These are phyloP conservation scores for Drosophila tani DNA, from an alignment of 1,140 invertebrate species.

Conservation along the genomic window DNA sequence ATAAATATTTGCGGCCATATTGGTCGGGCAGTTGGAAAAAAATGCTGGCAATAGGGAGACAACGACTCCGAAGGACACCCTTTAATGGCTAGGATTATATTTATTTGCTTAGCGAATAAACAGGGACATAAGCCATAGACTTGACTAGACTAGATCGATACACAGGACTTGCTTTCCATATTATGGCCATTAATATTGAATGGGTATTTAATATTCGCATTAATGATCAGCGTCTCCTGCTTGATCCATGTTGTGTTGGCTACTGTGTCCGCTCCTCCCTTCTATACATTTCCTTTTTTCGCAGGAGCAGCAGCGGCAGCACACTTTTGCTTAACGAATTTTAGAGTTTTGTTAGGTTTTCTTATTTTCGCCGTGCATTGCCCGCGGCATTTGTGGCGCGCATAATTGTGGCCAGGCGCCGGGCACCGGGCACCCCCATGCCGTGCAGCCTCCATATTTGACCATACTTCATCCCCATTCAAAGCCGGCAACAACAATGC, in stretches of 20 bases:
- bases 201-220: slow-evolving; percentile 13
- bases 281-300: slow-evolving; percentile 1
- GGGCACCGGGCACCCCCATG: slow-evolving; percentile 16
- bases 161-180: too few relatives aligned
- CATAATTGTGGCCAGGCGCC: slow-evolving; percentile 72
- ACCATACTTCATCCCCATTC: slow-evolving; percentile 37
- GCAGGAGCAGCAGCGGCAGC: too few relatives aligned
- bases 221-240: background rate
- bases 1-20: slow-evolving; percentile 76
- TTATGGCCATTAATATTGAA: background rate
- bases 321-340: slow-evolving; percentile 60
- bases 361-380: slow-evolving; percentile 42
- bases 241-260: slow-evolving; percentile 11
- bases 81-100: background rate
- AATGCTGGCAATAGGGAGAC: slow-evolving; percentile 7
- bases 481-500: slow-evolving; percentile 54
- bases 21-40: slow-evolving; percentile 24
- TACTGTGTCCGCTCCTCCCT: background rate
- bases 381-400: slow-evolving; percentile 68
- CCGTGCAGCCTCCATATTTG: slow-evolving; percentile 14
- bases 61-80: background rate
- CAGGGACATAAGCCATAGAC: background rate
- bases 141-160: too few relatives aligned
- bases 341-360: slow-evolving; percentile 54
- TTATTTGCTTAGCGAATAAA: background rate